phyloP scores from a whole-genome alignment of 2,797 vertebrate species.

The Buphagus erythrorhynchus region DNA sequence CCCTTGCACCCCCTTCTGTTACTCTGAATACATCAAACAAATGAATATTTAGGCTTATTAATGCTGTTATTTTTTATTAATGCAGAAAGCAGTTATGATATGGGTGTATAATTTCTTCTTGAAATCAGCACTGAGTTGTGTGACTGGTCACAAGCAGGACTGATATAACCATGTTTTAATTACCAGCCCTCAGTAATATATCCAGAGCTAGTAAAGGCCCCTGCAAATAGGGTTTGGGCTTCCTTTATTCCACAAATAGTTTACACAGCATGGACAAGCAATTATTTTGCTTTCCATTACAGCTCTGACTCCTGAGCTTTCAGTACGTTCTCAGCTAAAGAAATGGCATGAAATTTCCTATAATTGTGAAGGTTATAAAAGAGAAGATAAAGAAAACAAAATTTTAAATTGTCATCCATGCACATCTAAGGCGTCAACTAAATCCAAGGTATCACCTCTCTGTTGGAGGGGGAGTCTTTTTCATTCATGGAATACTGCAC shows the following conservation, averaged over 20 bases:
- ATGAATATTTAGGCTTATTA: constrained; percentile 26
- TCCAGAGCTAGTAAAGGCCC: background rate
- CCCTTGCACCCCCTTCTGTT: constrained; percentile 11
- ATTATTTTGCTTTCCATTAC: constrained; percentile 23
- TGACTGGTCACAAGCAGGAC: background rate
- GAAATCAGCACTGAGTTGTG: background rate
- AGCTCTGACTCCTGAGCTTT: background rate
- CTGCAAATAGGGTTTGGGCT: background rate
- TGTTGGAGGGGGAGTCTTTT: background rate
- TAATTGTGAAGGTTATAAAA: background rate
- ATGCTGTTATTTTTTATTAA: constrained; percentile 47
- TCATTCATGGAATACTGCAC: background rate
- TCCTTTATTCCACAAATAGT: background rate
- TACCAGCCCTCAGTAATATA: background rate
- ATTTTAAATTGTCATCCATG: background rate
- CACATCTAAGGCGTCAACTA: background rate
- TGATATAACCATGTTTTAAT: background rate
- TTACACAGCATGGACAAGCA: background rate
- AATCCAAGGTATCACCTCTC: background rate
- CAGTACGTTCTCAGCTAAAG: background rate
- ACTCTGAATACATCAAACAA: constrained; percentile 30
- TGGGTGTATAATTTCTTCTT: background rate
- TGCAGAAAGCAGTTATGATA: constrained; percentile 9
- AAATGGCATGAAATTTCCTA: background rate
- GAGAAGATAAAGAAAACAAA: background rate